These are phyloP conservation scores for Coilia nasus DNA, from an alignment of 2,797 vertebrate genomes.

Conservation along the genomic window DNA sequence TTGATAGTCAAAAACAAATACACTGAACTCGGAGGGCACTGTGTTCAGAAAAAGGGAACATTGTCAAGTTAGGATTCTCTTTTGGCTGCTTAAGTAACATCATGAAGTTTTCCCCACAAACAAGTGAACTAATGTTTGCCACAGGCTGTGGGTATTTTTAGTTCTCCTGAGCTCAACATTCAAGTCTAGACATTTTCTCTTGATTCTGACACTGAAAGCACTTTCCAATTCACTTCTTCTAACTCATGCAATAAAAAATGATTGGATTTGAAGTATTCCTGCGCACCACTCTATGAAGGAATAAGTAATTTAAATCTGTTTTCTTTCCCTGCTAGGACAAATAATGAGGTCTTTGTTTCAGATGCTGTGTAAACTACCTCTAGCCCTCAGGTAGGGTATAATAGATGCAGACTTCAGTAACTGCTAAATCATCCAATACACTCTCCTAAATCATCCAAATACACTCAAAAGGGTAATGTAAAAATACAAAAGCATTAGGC, in stretches of 20 bases:
- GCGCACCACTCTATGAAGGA: background rate
- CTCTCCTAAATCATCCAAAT: conserved; percentile 2
- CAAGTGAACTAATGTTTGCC: background rate
- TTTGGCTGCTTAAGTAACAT: background rate
- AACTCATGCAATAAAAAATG: background rate
- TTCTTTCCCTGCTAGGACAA: background rate
- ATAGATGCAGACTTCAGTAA: background rate
- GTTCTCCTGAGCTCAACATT: background rate
- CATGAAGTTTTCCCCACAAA: conserved; percentile 1
- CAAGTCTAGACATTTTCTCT: conserved; percentile 18
- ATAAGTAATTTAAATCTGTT: conserved; percentile 17
- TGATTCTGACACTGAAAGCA: conserved; percentile 13
- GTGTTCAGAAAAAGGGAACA: background rate
- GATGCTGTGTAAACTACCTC: background rate
- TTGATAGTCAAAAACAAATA: background rate
- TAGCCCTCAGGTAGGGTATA: background rate
- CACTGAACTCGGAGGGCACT: background rate
- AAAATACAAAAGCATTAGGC: background rate
- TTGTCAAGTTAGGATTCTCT: background rate
- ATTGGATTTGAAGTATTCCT: conserved; percentile 1
- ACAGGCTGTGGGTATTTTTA: background rate
- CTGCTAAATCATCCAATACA: conserved; percentile 17
- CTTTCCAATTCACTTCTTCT: background rate
- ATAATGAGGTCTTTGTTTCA: background rate
- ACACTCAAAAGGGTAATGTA: background rate